These are phyloP conservation scores for Notodonta ziczac DNA, from an alignment of 2,888 invertebrate species.

Conservation along the genomic window DNA sequence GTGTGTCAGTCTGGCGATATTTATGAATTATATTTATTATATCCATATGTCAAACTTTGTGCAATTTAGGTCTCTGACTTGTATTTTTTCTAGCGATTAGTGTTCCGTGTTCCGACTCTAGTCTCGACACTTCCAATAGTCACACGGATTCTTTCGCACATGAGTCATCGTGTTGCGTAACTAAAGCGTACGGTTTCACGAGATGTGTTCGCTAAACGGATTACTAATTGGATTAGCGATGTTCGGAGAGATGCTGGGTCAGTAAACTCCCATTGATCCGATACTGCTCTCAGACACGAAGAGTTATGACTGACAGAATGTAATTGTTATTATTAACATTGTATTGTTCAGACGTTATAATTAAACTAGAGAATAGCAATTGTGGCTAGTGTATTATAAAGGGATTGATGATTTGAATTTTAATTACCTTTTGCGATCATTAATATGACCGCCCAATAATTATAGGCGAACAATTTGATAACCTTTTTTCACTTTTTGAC, in stretches of 20 bases:
- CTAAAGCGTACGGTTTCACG: slow-evolving; percentile 42
- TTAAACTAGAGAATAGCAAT: too few relatives aligned
- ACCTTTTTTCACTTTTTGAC: too few relatives aligned
- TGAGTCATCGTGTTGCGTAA: slow-evolving; percentile 35
- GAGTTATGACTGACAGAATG: slow-evolving; percentile 26
- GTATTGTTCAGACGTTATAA: neutral
- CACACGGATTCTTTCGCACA: slow-evolving; percentile 20
- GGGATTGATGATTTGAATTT: too few relatives aligned
- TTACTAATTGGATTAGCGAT: slow-evolving; percentile 56
- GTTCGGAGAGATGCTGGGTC: slow-evolving; percentile 47
- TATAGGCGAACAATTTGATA: too few relatives aligned
- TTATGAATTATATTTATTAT: too few relatives aligned
- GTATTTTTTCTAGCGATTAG: too few relatives aligned
- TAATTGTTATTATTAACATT: slow-evolving; percentile 7
- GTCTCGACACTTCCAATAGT: slow-evolving; percentile 3
- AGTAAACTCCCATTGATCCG: slow-evolving; percentile 46
- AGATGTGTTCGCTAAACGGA: slow-evolving; percentile 47
- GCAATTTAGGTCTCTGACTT: too few relatives aligned
- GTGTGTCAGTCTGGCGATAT: too few relatives aligned
- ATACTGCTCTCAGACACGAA: slow-evolving; percentile 36
- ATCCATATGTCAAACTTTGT: too few relatives aligned
- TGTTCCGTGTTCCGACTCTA: neutral
- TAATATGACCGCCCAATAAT: too few relatives aligned
- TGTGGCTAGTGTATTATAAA: too few relatives aligned
- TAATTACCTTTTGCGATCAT: too few relatives aligned